phyloP scores from a whole-genome alignment of 2,888 invertebrate species.

The Platynereis dumerilii region DNA sequence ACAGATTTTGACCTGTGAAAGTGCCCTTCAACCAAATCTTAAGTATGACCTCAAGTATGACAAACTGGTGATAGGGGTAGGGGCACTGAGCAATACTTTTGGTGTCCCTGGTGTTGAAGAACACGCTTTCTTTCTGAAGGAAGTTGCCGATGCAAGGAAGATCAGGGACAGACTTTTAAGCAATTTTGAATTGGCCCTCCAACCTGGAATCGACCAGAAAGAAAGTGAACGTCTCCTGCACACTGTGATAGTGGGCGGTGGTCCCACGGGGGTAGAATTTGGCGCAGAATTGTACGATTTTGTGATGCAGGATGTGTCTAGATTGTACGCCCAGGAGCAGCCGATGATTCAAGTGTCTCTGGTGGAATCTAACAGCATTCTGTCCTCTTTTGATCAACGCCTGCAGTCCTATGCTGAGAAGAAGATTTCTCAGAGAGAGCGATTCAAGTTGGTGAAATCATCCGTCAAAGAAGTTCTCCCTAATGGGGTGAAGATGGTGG shows the following conservation, averaged over 20 bases:
- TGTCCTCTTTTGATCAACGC: constrained; percentile 60
- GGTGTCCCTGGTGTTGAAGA: constrained; percentile 63
- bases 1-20: constrained; percentile 49
- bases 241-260: constrained; percentile 65
- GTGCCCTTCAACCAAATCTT: constrained; percentile 48
- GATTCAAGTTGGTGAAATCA: constrained; percentile 57
- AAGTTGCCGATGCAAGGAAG: constrained; percentile 61
- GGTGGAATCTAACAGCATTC: constrained; percentile 62
- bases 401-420: constrained; percentile 62
- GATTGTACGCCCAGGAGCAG: constrained; percentile 55
- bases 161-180: constrained; percentile 59
- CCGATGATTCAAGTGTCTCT: constrained; percentile 54
- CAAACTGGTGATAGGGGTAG: constrained; percentile 64
- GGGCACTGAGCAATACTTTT: constrained; percentile 64
- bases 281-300: constrained; percentile 65
- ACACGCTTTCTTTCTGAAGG: constrained; percentile 64
- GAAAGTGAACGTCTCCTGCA: constrained; percentile 59
- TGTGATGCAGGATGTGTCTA: constrained; percentile 59
- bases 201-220: constrained; percentile 50
- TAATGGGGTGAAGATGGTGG: constrained; percentile 52
- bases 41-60: constrained; percentile 58
- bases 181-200: constrained; percentile 62
- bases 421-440: constrained; percentile 57
- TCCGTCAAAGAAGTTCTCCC: constrained; percentile 56
- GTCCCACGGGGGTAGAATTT: constrained; percentile 65